These are phyloP conservation scores for pig (Sus scrofa) DNA, from an alignment of 2,113 vertebrate genomes.

Conservation along the genomic window T2T-Sscrofa CM000816.6:15249501-15250000, in stretches of 20 bases:
- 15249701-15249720: background rate
- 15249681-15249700: too few relatives aligned
- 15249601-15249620: too few relatives aligned
- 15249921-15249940: background rate
- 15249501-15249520: too few relatives aligned
- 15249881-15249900: background rate
- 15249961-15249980: background rate
- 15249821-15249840: background rate
- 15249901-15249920: background rate
- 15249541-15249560: too few relatives aligned
- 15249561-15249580: too few relatives aligned
- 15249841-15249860: background rate
- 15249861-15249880: background rate
- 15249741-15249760: background rate
- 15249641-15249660: too few relatives aligned
- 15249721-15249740: background rate
- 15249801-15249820: background rate
- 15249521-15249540: too few relatives aligned
- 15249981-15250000: background rate
- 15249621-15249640: too few relatives aligned
- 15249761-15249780: background rate
- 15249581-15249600: too few relatives aligned
- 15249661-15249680: too few relatives aligned
- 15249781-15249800: background rate
- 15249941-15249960: background rate